These are phyloP conservation scores for Drosophila mayaguana DNA, from an alignment of 2,888 invertebrate species.

Conservation along the genomic window DNA sequence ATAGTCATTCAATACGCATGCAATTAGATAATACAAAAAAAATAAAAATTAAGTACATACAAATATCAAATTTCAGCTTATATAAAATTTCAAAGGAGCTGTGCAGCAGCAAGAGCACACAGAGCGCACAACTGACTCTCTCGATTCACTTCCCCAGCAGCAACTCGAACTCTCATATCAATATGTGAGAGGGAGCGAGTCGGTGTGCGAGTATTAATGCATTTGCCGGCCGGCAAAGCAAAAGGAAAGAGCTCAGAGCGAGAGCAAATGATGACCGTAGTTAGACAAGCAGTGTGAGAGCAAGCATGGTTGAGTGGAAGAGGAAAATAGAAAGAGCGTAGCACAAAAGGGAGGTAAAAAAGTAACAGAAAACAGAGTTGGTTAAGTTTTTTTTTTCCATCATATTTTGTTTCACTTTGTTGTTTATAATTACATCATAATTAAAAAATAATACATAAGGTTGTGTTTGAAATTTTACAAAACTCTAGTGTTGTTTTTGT, in stretches of 20 bases:
- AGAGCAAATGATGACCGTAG: conserved; percentile 27
- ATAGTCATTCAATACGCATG: conserved; percentile 68
- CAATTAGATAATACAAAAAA: conserved; percentile 68
- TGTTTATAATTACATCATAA: conserved; percentile 85
- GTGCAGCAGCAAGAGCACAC: conserved; percentile 28
- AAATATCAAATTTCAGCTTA: conserved; percentile 54
- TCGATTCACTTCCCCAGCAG: conserved; percentile 15
- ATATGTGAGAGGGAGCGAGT: conserved; percentile 10
- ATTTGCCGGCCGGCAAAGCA: conserved; percentile 69
- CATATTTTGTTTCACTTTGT: conserved; percentile 82
- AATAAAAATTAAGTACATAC: conserved; percentile 31
- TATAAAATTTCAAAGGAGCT: conserved; percentile 34
- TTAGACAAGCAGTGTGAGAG: conserved; percentile 16
- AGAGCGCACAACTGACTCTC: conserved; percentile 21
- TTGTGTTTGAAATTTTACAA: conserved; percentile 81
- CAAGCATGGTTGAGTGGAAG: not conserved
- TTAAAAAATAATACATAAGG: conserved; percentile 84
- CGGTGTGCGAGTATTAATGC: conserved; percentile 20
- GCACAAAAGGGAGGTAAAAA: conserved; percentile 11
- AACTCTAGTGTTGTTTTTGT: conserved; percentile 62
- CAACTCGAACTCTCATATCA: conserved; percentile 7
- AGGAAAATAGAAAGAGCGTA: not conserved
- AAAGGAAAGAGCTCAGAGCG: conserved; percentile 13
- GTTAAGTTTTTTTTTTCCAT: conserved; percentile 68
- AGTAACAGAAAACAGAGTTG: conserved; percentile 60